Conservation (phyloP, 1,140 invertebrate species). For the Aphaenogaster ashmeadi region DNA sequence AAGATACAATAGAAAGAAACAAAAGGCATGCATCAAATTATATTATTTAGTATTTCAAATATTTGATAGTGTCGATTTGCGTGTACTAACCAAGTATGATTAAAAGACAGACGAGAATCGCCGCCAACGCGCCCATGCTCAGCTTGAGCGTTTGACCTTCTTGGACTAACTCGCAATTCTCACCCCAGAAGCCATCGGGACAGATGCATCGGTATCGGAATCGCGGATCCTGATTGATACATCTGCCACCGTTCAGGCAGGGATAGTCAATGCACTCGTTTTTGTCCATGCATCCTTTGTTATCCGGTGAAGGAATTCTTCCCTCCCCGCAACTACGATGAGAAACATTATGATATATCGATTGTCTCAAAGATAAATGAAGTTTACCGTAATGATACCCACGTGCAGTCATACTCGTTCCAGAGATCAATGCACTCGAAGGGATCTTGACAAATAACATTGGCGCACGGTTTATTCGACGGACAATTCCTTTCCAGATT, state of each 20-base stretch:
- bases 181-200: conserved; percentile 96
- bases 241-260: conserved; percentile 96
- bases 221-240: conserved; percentile 95
- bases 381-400: conserved; percentile 84
- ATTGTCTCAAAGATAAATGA: conserved; percentile 4
- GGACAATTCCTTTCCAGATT: conserved; percentile 97
- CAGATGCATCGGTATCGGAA: conserved; percentile 95
- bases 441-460: conserved; percentile 96
- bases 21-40: conserved; percentile 5
- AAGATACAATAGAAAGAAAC: background rate
- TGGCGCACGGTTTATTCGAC: conserved; percentile 97
- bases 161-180: conserved; percentile 97
- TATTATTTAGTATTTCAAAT: background rate
- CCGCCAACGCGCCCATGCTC: conserved; percentile 97
- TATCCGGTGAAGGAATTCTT: conserved; percentile 94
- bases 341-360: background rate
- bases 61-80: background rate
- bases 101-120: conserved; percentile 97
- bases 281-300: conserved; percentile 96
- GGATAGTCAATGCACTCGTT: conserved; percentile 97
- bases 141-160: conserved; percentile 97
- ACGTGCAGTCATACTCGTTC: conserved; percentile 99
- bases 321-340: conserved; percentile 95
- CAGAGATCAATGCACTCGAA: conserved; percentile 98
- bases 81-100: conserved; percentile 95